Evolutionary conservation across 2,113 vertebrate genomes (phyloP), one percentile per base, ranked within the genome.

Genomic region (Pollachius pollachius): DNA sequence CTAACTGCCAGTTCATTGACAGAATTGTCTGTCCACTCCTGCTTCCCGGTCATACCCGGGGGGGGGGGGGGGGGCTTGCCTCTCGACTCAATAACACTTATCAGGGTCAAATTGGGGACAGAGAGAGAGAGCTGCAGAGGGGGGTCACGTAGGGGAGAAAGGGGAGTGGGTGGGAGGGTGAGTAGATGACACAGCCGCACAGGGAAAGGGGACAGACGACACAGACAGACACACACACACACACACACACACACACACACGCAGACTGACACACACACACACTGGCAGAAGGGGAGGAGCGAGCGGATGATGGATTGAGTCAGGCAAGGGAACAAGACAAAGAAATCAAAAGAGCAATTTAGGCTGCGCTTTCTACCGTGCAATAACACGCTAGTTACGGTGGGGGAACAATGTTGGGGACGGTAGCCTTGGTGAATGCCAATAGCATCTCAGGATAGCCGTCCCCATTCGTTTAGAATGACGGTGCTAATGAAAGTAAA

Each of bases 51-150:
- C 64, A 60, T 72, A 58, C 54, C 68, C 15, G 5, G 18, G 7
- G 57, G 65, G 66, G 71, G 72, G 58, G 77, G 79, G 37, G 41
- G 41, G 8, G 8, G 41, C 9, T 48, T 77, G 74, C 70, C 67
- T 66, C 69, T 79, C 66, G 52, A 81, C 79, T 82, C 84, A 88
- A 77, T 81, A 80, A 87, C 80, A 86, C 68, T 87, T 79, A 84
- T 81, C 64, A 78, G 81, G 88, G 89, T 89, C 87, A 90, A 84
- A 84, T 37, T 79, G 79, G 81, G 84, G 83, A 88, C 85, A 87
- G 73, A 69, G 69, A 65, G 71, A 62, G 71, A 84, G 72, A 69
- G 73, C 56, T 18, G 57, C 23, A 78, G 69, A 72, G 76, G 76
- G 69, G 70, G 85, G 83, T 88, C 72, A 77, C 57, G 30, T 9